Base-by-base conservation (phyloP, 1,140 invertebrate genomes). In the Drosophila tristis region DNA sequence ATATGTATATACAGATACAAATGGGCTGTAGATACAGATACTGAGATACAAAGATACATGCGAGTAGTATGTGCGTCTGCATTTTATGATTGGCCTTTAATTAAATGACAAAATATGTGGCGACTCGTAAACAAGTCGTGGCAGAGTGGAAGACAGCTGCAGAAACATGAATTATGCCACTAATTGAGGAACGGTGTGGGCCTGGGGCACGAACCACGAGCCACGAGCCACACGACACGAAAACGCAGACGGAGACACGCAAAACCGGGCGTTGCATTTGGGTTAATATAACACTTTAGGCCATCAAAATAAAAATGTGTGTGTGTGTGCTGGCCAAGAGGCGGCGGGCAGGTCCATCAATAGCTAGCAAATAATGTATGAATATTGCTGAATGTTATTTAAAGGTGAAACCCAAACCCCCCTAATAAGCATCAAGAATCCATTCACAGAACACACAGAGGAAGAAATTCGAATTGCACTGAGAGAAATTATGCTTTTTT, bases 51-150 rank as follows among this genome's bases (percentile, higher is more conserved):
- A 11, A 39, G 8, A 23, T 15, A 26, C 26, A 56, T 53, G 58
- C 31, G 35, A 4, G 23, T 50, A 68, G 66, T 53, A 44, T 64
- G 80, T 57, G 65, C 74, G 82, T 85, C 78, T 81, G 81, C 67
- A 70, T 70, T 85, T 80, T 76, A 39, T 87, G 81, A 81, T 85
- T 86, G 81, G 82, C 70, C 78, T 86, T 86, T 86, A 86, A 86
- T 87, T 86, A 86, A 86, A 86, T 86, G 82, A 86, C 82, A 86
- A 86, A 86, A 86, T 85, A 87, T 86, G 81, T 85, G 74, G 82
- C 59, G 78, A 81, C 59, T 72, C 35, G 74, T 67, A 78, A 86
- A 78, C 78, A 87, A 86, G 54, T 81, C 48, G 73, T 59, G 51
- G 53, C 67, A 39, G 35, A 39, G 53, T 44, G 64, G 26, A 15